A percentile compares a stretch with the other conserved stretches of the same genome.
Evolutionary conservation across 2,888 invertebrate genomes (phyloP).

Genomic region (Bellardia bayeri): DNA sequence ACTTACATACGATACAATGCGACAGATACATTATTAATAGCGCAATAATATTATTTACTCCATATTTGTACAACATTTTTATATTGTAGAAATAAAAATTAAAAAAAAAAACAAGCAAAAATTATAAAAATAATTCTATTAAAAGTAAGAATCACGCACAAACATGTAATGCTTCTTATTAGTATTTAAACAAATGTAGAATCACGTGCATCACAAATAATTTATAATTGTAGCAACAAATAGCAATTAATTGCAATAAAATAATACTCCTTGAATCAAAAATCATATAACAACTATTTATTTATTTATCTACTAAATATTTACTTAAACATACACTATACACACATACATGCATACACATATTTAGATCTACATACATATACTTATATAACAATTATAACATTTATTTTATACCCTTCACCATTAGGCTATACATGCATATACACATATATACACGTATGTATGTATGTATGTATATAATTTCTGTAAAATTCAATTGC

Average conservation of each 20-base stretch:
- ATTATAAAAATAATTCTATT: conserved; percentile 8
- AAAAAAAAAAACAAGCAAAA: conserved; percentile 23
- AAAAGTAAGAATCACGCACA: conserved; percentile 56
- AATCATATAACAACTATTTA: conserved; percentile 29
- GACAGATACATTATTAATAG: not conserved
- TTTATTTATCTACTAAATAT: conserved; percentile 2
- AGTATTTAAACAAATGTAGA: conserved; percentile 35
- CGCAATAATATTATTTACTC: not conserved
- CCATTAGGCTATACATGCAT: no score
- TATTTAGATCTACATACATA: not conserved
- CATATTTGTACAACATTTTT: conserved; percentile 69
- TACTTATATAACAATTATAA: not conserved
- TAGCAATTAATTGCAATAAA: conserved; percentile 64
- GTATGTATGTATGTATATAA: no score
- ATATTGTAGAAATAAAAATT: conserved; percentile 43
- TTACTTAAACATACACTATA: no score
- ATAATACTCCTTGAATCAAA: conserved; percentile 45
- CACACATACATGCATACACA: not conserved
- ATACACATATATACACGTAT: not conserved
- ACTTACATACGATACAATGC: conserved; percentile 22
- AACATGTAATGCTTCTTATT: conserved; percentile 64
- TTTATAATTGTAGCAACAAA: conserved; percentile 55
- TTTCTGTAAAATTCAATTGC: no score
- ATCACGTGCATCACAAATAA: conserved; percentile 49
- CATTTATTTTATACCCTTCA: no score